These are phyloP conservation scores for Ciconia boyciana DNA, from an alignment of 2,113 vertebrate species.

Conservation along the genomic window DNA sequence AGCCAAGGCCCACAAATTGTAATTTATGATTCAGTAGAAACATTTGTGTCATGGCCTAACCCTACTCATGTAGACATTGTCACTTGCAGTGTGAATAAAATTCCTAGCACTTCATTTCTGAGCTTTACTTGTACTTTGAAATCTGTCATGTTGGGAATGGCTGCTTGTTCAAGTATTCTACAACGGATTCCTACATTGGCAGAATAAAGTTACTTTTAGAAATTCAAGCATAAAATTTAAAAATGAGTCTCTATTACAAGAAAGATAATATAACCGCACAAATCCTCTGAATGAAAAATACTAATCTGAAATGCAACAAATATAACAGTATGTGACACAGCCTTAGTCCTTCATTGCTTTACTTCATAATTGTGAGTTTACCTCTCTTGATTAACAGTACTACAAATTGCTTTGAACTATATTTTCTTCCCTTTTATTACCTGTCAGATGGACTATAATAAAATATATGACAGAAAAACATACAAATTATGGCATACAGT, in stretches of 20 bases:
- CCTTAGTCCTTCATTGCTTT: neutral
- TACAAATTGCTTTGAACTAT: slow-evolving; percentile 37
- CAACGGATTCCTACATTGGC: slow-evolving; percentile 1
- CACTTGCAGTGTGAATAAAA: neutral
- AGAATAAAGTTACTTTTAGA: slow-evolving; percentile 71
- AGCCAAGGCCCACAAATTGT: neutral
- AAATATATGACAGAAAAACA: neutral
- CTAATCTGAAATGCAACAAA: slow-evolving; percentile 53
- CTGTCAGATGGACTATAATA: slow-evolving; percentile 38
- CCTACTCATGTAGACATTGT: neutral
- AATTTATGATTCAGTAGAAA: neutral
- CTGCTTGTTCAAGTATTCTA: neutral
- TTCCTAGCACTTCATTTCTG: neutral
- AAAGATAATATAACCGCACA: slow-evolving; percentile 43
- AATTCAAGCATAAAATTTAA: slow-evolving; percentile 56
- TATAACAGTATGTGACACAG: slow-evolving; percentile 61
- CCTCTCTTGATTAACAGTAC: slow-evolving; percentile 26
- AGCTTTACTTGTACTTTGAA: neutral
- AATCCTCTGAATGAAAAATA: slow-evolving; percentile 32
- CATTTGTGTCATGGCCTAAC: neutral
- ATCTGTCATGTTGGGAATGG: neutral
- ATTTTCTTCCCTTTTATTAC: slow-evolving; percentile 43
- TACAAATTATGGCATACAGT: neutral
- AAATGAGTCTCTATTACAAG: slow-evolving; percentile 62
- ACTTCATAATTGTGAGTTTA: slow-evolving; percentile 8